Evolutionary conservation across 2,888 invertebrate species (phyloP), one percentile per base, ranked within the genome.

Genomic region (Mesorhabditis sp.): DNA sequence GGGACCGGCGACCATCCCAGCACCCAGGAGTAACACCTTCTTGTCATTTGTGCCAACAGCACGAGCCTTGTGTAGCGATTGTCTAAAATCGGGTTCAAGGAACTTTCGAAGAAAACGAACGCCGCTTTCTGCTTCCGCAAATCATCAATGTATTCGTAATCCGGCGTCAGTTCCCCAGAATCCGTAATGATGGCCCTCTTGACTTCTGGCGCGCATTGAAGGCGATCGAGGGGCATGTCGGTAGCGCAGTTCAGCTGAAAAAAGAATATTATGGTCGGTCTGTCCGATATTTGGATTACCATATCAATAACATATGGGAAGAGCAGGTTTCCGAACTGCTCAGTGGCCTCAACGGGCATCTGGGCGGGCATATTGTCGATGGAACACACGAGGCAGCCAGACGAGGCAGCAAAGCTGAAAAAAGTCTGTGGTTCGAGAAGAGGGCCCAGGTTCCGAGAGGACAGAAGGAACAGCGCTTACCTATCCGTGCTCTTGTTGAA

Each of bases 341-440:
- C 96, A 0, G 98, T 98, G 4, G 97, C 91, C 86, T 99, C 98
- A 64, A 93, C 90, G 0, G 98, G 98, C 74, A 99, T 89, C 87
- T 99, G 98, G 0, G 98, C 98, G 0, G 98, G 98, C 98, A 99
- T 98, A 87, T 99, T 99, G 87, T 99, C 98, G 79, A 99, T 98
- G 15, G 96, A 96, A 86, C 98, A 99, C n/a, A 99, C 96, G 67
- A 99, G 88, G 2, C 98, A 95, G 41, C 98, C 98, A 0, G 80
- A 79, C 4, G 80, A 73, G 5, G 77, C 69, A 74, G 81, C 82
- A 68, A 85, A 85, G 15, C 83, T 82, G 73, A 61, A 72, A 70
- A n/a, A 42, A 61, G n/a, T 4, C 28, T n/a, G 42, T 13, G 28
- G 64, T 45, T 13, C 13, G 6, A 42, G 64, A 67, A 41, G 13